Base-by-base conservation (phyloP, 1,140 invertebrate species). In the Hylaeus anthracinus region DNA sequence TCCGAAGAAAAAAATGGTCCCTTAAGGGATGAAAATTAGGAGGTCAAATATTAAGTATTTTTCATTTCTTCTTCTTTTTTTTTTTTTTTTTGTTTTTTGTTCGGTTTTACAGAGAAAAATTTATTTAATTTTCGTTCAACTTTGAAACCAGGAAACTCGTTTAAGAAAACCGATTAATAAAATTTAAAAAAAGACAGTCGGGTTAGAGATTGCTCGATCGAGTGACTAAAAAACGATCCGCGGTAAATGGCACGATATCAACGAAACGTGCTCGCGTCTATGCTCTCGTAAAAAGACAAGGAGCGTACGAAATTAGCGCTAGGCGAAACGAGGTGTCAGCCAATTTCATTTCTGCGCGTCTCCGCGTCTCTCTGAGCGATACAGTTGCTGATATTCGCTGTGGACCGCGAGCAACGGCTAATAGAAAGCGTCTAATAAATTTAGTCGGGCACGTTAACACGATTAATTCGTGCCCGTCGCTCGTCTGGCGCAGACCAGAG, bases 391-490 rank as follows among this genome's bases (percentile, higher is more conserved):
- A 75, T 80, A 67, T 51, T 55, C 72, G 26, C 79, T 37, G 64
- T 45, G 51, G n/a, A 61, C n/a, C 55, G 10, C 66, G 60, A 64
- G 79, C 83, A 80, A 84, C 78, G 81, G 65, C 64, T 82, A 82
- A 86, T 86, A 81, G 88, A 86, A 88, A 83, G 82, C 69, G 83
- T 73, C 79, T 87, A 84, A 88, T 89, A 86, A 88, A 86, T 82
- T 86, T 89, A 88, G 61, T 81, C 26, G 72, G 51, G 66, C 66
- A 84, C 69, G 72, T 87, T 87, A 84, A 84, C 79, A 88, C 81
- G 79, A 88, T 89, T 90, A 86, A 85, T 81, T 79, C 51, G 37
- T 4, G 26, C 45, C 63, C 58, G 71, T 45, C 53, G 6, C 26
- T 55, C 58, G 58, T 61, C 71, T 72, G 43, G 5, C 14, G 12